Conservation (phyloP, 2,797 vertebrate species). For the Salmo trutta region DNA sequence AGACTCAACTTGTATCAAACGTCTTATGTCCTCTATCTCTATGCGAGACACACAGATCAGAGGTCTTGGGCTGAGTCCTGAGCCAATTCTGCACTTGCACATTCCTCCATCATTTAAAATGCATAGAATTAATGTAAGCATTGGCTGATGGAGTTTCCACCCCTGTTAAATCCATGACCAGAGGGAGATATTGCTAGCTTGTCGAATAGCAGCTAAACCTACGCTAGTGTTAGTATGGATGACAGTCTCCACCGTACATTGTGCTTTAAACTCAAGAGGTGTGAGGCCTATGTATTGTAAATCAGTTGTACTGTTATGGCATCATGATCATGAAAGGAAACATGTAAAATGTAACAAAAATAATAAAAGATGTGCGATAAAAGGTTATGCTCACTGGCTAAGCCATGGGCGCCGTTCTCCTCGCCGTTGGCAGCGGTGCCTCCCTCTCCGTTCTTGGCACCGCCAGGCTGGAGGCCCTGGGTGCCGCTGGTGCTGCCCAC, state of each 20-base stretch:
- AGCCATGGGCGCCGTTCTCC: conserved; percentile 91
- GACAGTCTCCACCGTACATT: neutral
- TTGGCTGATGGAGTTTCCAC: neutral
- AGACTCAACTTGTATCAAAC: neutral
- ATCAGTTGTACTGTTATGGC: neutral
- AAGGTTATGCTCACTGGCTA: conserved; percentile 85
- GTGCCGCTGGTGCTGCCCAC: conserved; percentile 73
- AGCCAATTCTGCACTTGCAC: neutral
- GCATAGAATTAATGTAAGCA: neutral
- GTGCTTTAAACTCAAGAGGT: neutral
- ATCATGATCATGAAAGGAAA: neutral
- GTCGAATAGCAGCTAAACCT: no score
- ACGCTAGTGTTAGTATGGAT: neutral
- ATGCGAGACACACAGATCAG: no score
- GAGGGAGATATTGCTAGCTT: no score
- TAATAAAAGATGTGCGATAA: neutral
- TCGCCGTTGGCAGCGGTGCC: conserved; percentile 89
- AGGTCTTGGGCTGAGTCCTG: no score
- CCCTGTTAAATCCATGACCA: neutral
- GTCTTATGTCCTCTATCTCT: neutral
- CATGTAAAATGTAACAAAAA: neutral
- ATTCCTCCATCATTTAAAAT: neutral
- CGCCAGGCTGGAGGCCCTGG: conserved; percentile 61
- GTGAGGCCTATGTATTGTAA: neutral
- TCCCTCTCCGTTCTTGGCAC: conserved; percentile 93